Base-by-base conservation (phyloP, 2,113 vertebrate species). In the Ramphastos sulfuratus region DNA sequence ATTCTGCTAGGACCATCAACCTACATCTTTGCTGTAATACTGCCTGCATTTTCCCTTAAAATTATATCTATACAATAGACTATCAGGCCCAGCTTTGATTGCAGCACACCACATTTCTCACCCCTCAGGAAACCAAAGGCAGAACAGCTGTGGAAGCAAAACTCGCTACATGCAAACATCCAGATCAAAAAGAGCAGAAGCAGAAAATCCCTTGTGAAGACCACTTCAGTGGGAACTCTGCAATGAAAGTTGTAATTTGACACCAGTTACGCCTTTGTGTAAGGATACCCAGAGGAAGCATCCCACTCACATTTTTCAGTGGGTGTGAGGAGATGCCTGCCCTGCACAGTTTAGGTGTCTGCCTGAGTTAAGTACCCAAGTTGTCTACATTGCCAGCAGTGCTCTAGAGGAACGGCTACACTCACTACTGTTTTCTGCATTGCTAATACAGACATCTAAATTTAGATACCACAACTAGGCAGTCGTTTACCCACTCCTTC, bases 101-200 rank as follows among this genome's bases (percentile, higher is more conserved):
- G 58, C 65, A 80, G 75, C 71, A 55, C 14, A 63, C 55, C 69
- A 63, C 72, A 42, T 85, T 77, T 83, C 89, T 82, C 54, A 88
- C 80, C 59, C 56, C 28, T 76, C 63, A 3, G 5, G 73, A 92
- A 91, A 87, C 39, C 52, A 94, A 94, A 87, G 10, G 42, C 58
- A 56, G 59, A 95, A 84, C 89, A 93, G 84, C 89, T 90, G 86
- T 82, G 70, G 78, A 91, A 91, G 84, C 66, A 84, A 72, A 86
- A 67, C 42, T 24, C 48, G 39, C 81, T 48, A 7, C 13, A 64
- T 46, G 59, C 77, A 92, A 92, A 85, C 84, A 92, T 21, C 73
- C 70, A 83, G 50, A 63, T 14, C 2, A 46, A 69, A 86, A 81
- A 67, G 35, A 61, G 25, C 30, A 66, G 37, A 72, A 31, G 71